Evolutionary conservation across 2,797 vertebrate genomes (phyloP), one percentile per base, ranked within the genome.

Genomic region (Parambassis ranga): DNA sequence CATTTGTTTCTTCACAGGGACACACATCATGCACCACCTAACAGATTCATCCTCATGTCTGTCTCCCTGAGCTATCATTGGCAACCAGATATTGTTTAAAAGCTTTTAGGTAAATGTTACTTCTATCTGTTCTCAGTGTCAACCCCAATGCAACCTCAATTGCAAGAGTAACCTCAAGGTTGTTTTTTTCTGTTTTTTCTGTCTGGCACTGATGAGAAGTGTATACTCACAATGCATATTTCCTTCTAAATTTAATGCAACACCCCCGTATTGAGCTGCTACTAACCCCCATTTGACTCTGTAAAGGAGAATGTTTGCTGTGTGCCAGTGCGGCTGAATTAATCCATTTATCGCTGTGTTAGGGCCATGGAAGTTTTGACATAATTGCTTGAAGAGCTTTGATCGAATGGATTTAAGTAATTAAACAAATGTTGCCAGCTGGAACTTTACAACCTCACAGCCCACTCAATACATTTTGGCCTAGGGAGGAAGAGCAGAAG

Each of bases 351-450:
- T 79, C 35, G 48, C 75, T 28, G 14, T 62, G 75, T 84, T 77
- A 75, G 60, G 47, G 72, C 65, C 67, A 72, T 79, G 69, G 81
- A 79, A 88, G 79, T 72, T 58, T 71, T 36, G 85, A 83, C 82
- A 81, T 84, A 76, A 88, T 79, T 73, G 76, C 83, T 80, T 76
- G 35, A 82, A 87, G 85, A 71, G 81, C 83, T 88, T 77, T 87
- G 80, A 87, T 88, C 44, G 43, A 84, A 88, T 41, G 42, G 74
- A 85, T 83, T 89, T 80, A 81, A 86, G 85, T 84, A 87, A 90
- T 89, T 87, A 85, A 89, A 89, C 80, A 90, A 89, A 89, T 78
- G 78, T 76, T 84, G 72, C 74, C 79, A 81, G 73, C 75, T 86
- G 79, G 75, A 88, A 87, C 75, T 86, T 87, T 70, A 75, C 79